phyloP scores from a whole-genome alignment of 2,888 invertebrate genomes.

The Andrena praecox region DNA sequence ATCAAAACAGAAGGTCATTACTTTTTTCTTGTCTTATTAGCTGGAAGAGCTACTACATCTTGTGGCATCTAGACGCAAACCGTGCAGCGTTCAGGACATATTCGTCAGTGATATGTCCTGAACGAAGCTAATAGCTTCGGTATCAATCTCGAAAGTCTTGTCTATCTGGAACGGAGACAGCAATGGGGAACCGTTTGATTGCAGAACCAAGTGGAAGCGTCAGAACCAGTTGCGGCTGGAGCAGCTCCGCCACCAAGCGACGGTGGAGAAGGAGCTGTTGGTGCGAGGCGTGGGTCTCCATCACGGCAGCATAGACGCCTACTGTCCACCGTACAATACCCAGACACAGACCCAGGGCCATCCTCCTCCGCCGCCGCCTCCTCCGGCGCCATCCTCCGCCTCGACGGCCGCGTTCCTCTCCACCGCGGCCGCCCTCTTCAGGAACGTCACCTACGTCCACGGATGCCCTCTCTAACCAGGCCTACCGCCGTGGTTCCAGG shows the following conservation, averaged over 20 bases:
- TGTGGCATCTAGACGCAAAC: too few relatives aligned
- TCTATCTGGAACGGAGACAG: neutral
- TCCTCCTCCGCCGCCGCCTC: constrained; percentile 85
- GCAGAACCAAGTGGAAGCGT: constrained; percentile 94
- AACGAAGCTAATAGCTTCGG: too few relatives aligned
- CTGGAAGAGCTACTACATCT: too few relatives aligned
- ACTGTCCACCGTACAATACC: constrained; percentile 79
- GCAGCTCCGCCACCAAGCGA: constrained; percentile 94
- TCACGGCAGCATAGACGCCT: constrained; percentile 81
- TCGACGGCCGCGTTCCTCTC: constrained; percentile 88
- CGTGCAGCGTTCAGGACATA: too few relatives aligned
- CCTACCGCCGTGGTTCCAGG: constrained; percentile 26
- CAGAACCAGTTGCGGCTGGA: constrained; percentile 95
- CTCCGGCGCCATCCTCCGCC: constrained; percentile 80
- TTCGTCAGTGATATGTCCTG: too few relatives aligned
- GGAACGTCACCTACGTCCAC: constrained; percentile 91
- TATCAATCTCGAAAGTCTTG: too few relatives aligned
- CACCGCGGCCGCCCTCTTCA: constrained; percentile 90
- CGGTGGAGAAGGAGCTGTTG: constrained; percentile 89
- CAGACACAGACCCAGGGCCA: constrained; percentile 81
- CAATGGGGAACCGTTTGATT: neutral
- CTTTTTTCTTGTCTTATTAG: neutral
- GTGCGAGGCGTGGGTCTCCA: constrained; percentile 83
- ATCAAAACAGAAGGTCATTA: constrained; percentile 93
- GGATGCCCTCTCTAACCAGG: constrained; percentile 89